phyloP scores from a whole-genome alignment of 1,140 invertebrate species.

The Halictus rubicundus region DNA sequence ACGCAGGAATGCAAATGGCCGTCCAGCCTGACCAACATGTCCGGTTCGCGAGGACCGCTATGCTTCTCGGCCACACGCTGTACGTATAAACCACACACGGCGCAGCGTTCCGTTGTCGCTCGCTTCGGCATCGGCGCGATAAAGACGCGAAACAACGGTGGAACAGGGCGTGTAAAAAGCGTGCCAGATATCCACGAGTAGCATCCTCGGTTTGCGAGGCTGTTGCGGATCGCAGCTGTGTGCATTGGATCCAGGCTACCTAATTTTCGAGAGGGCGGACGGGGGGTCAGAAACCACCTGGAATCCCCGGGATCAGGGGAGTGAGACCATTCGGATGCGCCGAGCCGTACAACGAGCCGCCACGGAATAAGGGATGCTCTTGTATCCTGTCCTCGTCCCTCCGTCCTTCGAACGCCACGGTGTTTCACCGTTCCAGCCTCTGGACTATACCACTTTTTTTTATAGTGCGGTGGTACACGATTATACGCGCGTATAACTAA shows the following conservation, averaged over 20 bases:
- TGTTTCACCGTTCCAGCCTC: conserved; percentile 22
- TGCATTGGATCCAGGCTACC: conserved; percentile 53
- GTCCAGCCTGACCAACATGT: too few relatives aligned
- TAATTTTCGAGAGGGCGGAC: conserved; percentile 62
- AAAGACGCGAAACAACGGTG: neutral
- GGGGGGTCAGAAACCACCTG: conserved; percentile 71
- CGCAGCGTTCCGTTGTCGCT: too few relatives aligned
- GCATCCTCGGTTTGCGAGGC: conserved; percentile 5
- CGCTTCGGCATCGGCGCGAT: neutral
- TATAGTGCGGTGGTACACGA: conserved; percentile 31
- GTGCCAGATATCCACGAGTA: conserved; percentile 15
- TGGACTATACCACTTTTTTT: conserved; percentile 48
- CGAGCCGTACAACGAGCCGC: conserved; percentile 79
- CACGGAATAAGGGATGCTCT: conserved; percentile 78
- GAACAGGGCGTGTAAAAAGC: neutral
- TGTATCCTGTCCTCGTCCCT: conserved; percentile 50
- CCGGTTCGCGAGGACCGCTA: too few relatives aligned
- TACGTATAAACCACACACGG: too few relatives aligned
- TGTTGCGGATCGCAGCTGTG: conserved; percentile 59
- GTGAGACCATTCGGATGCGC: conserved; percentile 76
- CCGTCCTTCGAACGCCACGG: conserved; percentile 8
- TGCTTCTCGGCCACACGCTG: too few relatives aligned
- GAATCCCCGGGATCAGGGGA: conserved; percentile 68
- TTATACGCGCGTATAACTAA: conserved; percentile 49
- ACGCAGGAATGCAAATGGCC: too few relatives aligned